Evolutionary conservation across 2,797 vertebrate genomes (phyloP), one percentile per base, ranked within the genome.

Genomic region (Malurus leucopterus): DNA sequence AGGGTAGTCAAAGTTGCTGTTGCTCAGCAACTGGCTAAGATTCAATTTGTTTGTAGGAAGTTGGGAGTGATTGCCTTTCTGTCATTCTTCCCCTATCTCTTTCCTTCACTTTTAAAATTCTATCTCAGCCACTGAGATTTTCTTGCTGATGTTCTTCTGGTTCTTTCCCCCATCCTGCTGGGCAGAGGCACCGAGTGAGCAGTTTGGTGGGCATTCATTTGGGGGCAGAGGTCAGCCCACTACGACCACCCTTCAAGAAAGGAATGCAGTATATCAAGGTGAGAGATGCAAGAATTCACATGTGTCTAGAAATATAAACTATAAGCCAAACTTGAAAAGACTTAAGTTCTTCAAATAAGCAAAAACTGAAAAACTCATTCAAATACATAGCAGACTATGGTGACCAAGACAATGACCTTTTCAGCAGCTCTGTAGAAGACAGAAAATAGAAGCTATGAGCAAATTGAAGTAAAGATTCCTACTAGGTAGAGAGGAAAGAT

Each of bases 61-160:
- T 3, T 67, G 6, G 10, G 41, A 80, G 10, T 29, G 26, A 64
- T 32, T 40, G 20, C 34, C 46, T 70, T 80, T 65, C 40, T 17
- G 13, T 26, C 20, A n/a, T n/a, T 46, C 11, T 41, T 41, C 1
- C 0, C 23, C 15, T 2, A 2, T 3, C 9, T 63, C 44, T 46
- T 64, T 22, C 7, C 44, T 86, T 67, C 3, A 14, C 34, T 57
- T 64, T 81, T 27, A 41, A 38, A 68, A 59, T 13, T 59, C 46
- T 10, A 2, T 27, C n/a, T 69, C 47, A 71, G 10, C 2, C 27
- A 12, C 17, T 5, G 7, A 43, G 24, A 22, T 80, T 40, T 62
- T 36, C 51, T 36, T 3, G 1, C 30, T 68, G 61, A 50, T 13
- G 24, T 15, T 79, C 15, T 65, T 70, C 40, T 57, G 11, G 4